Conservation (phyloP, 1,140 invertebrate genomes). For the Bombus pascuorum region DNA sequence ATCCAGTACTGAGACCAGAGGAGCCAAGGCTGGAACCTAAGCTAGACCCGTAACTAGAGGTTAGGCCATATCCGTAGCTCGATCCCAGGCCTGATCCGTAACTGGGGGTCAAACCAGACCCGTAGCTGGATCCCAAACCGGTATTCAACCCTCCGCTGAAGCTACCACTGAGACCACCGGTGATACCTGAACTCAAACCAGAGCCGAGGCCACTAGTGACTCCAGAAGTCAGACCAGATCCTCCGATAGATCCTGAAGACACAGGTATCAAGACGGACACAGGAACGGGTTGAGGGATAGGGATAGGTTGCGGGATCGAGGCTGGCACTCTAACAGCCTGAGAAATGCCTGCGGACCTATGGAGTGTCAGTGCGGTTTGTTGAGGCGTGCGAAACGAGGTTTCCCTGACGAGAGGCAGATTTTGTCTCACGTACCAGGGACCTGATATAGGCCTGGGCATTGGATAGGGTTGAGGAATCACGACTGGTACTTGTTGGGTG, state of each 20-base stretch:
- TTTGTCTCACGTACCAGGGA: background rate
- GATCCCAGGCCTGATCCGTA: background rate
- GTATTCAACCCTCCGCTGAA: background rate
- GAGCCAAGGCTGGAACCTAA: slow-evolving; percentile 19
- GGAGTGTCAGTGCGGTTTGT: slow-evolving; percentile 32
- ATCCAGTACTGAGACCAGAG: background rate
- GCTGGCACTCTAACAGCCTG: slow-evolving; percentile 36
- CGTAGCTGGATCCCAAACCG: background rate
- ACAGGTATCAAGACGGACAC: background rate
- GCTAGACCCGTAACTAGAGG: background rate
- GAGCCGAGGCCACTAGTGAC: slow-evolving; percentile 2
- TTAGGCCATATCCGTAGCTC: background rate
- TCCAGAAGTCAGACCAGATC: background rate
- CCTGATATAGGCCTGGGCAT: background rate
- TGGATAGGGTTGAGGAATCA: slow-evolving; percentile 35
- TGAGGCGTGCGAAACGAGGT: slow-evolving; percentile 69
- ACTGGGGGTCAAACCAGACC: too few species aligned
- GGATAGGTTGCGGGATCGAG: slow-evolving; percentile 63
- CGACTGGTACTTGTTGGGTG: slow-evolving; percentile 19
- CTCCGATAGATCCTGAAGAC: background rate
- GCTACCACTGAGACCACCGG: background rate
- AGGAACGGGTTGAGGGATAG: slow-evolving; percentile 24
- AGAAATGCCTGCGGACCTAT: background rate
- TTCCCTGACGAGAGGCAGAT: slow-evolving; percentile 61
- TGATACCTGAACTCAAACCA: background rate